Conservation (phyloP, 2,113 vertebrate genomes). For the Nycticryphes semicollaris region DNA sequence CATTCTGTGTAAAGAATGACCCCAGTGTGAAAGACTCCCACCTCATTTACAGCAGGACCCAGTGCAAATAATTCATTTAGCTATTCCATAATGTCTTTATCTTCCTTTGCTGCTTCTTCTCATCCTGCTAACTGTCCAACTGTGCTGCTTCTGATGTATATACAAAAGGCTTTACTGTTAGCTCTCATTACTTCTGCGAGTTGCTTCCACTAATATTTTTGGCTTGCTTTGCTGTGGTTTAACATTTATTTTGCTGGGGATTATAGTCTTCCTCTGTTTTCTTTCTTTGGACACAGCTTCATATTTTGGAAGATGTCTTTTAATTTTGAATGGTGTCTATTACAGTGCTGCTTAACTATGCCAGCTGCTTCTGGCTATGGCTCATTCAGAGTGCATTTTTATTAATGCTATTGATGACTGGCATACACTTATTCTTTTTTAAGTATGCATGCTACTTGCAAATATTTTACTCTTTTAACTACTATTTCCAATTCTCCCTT, state of each 20-base stretch:
- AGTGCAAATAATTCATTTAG: conserved; percentile 36
- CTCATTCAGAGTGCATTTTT: neutral
- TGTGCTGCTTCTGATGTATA: neutral
- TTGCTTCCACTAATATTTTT: conserved; percentile 27
- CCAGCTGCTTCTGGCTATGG: neutral
- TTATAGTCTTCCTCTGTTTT: conserved; percentile 34
- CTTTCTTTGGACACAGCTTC: neutral
- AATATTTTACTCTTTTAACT: neutral
- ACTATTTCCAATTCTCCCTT: neutral
- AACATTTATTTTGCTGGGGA: conserved; percentile 34
- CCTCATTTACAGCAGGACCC: neutral
- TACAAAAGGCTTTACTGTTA: conserved; percentile 30
- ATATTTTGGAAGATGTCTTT: conserved; percentile 1
- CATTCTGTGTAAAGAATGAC: conserved; percentile 16
- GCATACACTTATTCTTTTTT: neutral
- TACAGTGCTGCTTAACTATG: neutral
- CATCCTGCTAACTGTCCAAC: neutral
- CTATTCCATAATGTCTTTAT: conserved; percentile 30
- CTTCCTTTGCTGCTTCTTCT: conserved; percentile 33
- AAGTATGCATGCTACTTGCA: neutral
- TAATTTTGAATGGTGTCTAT: neutral
- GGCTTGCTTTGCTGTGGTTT: conserved; percentile 30
- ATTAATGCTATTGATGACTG: neutral
- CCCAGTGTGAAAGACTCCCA: neutral
- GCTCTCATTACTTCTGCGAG: neutral